Evolutionary conservation across 2,888 invertebrate genomes (phyloP).

Genomic region (Axea sp.): DNA sequence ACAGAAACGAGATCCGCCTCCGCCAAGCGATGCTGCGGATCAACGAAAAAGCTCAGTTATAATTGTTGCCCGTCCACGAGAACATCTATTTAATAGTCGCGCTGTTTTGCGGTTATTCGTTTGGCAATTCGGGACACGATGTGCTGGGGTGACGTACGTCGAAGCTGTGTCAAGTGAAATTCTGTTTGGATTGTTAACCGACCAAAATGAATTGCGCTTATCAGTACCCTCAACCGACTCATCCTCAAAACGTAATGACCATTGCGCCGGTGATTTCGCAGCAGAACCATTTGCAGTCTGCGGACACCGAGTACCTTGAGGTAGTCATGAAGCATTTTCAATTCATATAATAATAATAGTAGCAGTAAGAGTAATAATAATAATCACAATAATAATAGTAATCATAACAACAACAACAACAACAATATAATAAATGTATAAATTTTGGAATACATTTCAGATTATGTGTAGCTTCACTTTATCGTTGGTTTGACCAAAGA

Average conservation of each 20-base stretch:
- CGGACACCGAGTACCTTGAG: slow-evolving; percentile 76
- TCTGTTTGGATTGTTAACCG: not conserved
- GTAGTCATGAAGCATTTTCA: slow-evolving; percentile 65
- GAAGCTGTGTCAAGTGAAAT: slow-evolving; percentile 32
- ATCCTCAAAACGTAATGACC: slow-evolving; percentile 75
- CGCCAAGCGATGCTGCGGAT: slow-evolving; percentile 68
- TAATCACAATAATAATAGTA: too few relatives aligned
- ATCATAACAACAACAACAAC: too few relatives aligned
- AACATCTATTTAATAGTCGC: slow-evolving; percentile 66
- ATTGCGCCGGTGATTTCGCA: slow-evolving; percentile 69
- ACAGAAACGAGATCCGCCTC: slow-evolving; percentile 74
- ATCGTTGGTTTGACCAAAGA: too few relatives aligned
- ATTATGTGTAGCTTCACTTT: too few relatives aligned
- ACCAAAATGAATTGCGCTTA: slow-evolving; percentile 77
- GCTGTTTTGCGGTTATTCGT: slow-evolving; percentile 11
- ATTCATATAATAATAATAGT: too few relatives aligned
- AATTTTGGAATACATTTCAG: too few relatives aligned
- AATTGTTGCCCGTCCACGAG: slow-evolving; percentile 78
- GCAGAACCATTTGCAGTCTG: slow-evolving; percentile 70
- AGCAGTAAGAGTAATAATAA: too few relatives aligned
- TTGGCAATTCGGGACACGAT: not conserved
- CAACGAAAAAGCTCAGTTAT: slow-evolving; percentile 79
- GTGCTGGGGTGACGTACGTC: slow-evolving; percentile 9
- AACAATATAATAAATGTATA: too few relatives aligned
- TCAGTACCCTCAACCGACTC: slow-evolving; percentile 75